These are phyloP conservation scores for Habropoda laboriosa DNA, from an alignment of 1,140 invertebrate genomes.

Conservation along the genomic window DNA sequence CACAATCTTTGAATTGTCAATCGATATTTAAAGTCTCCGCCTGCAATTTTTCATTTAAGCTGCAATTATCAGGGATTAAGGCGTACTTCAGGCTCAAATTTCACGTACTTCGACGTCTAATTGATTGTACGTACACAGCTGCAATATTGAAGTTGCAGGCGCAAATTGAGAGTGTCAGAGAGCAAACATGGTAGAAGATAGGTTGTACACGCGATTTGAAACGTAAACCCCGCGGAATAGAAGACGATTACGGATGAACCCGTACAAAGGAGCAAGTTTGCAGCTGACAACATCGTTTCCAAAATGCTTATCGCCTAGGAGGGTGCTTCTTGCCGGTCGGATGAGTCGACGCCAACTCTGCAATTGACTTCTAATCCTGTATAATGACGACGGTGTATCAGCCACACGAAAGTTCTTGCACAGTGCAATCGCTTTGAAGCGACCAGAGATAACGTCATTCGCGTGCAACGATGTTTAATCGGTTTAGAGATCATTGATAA, in stretches of 20 bases:
- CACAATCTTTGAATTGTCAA: no score
- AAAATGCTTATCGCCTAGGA: slow-evolving; percentile 24
- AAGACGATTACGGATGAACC: background rate
- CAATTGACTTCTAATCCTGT: slow-evolving; percentile 42
- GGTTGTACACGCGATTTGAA: background rate
- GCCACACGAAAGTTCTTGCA: slow-evolving; percentile 26
- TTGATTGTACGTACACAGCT: no score
- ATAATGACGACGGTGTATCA: slow-evolving; percentile 1
- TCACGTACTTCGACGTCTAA: no score
- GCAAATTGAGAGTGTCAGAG: background rate
- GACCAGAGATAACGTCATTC: slow-evolving; percentile 31
- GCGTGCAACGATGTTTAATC: slow-evolving; percentile 1
- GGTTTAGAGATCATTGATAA: slow-evolving; percentile 38
- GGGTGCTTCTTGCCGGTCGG: slow-evolving; percentile 7
- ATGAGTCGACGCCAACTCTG: background rate
- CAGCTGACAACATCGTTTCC: background rate
- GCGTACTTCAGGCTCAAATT: no score
- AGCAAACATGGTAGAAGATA: no score
- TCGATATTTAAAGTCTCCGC: no score
- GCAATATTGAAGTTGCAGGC: no score
- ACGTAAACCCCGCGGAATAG: background rate
- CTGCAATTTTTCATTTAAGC: no score
- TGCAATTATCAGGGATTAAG: no score
- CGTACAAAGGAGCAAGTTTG: slow-evolving; percentile 10
- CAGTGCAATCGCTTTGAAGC: slow-evolving; percentile 10